These are phyloP conservation scores for Spilogale gracilis DNA, from an alignment of 2,113 vertebrate species.

Conservation along the genomic window DNA sequence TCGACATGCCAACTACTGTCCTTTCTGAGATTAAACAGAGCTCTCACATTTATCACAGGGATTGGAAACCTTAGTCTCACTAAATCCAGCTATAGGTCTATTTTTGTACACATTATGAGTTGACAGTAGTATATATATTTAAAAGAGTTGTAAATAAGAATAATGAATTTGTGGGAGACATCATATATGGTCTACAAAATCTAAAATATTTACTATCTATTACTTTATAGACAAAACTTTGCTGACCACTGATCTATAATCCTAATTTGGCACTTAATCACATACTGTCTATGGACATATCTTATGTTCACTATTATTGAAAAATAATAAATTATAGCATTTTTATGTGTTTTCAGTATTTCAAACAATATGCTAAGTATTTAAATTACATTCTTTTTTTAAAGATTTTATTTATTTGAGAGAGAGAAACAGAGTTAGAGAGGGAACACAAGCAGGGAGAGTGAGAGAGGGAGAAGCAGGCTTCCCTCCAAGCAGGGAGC, in stretches of 20 bases:
- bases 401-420: too few relatives aligned
- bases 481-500: too few relatives aligned
- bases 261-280: background rate
- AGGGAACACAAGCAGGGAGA: too few relatives aligned
- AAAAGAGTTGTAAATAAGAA: conserved; percentile 13
- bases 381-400: background rate
- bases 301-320: background rate
- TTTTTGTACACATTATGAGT: background rate
- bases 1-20: background rate
- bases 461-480: too few relatives aligned
- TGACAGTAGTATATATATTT: background rate
- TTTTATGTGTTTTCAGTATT: background rate
- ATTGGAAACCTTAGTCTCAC: background rate
- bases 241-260: background rate
- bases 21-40: background rate
- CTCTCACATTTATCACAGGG: background rate
- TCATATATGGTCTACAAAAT: background rate
- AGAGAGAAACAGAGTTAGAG: too few relatives aligned
- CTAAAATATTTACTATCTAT: conserved; percentile 9
- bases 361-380: background rate
- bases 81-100: background rate
- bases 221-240: background rate
- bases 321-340: background rate
- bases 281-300: background rate
- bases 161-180: background rate